Percentiles rank a stretch among this genome's conserved stretches.
Evolutionary conservation across 2,113 vertebrate species (phyloP).

Genomic region (Psophia crepitans): DNA sequence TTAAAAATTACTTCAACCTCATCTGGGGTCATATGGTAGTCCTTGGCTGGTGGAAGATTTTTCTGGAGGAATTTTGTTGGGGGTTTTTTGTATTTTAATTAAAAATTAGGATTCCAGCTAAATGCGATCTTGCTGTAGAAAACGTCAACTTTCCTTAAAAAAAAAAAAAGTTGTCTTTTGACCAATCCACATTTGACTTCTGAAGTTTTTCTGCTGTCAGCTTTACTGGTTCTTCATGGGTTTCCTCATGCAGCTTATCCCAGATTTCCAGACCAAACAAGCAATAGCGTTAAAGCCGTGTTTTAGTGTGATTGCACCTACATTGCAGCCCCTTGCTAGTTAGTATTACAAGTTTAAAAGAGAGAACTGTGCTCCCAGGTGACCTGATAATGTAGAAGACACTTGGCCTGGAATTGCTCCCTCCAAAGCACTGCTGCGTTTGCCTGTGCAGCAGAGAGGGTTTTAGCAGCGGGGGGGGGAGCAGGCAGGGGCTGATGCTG

Average conservation of each 20-base stretch:
- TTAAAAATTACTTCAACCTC: constrained; percentile 63
- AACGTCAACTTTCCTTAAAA: not conserved
- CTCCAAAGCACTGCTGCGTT: not conserved
- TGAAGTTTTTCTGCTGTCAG: not conserved
- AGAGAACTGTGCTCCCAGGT: not conserved
- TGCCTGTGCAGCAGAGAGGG: not conserved
- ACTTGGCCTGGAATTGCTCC: not conserved
- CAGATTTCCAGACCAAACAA: not conserved
- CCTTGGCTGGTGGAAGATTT: constrained; percentile 56
- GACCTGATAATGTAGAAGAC: not conserved
- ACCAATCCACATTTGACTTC: not conserved
- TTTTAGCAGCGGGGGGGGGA: not conserved
- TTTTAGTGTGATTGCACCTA: not conserved
- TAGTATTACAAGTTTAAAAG: no score
- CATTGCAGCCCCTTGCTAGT: not conserved
- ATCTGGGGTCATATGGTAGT: constrained; percentile 33
- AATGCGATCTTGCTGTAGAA: constrained; percentile 47
- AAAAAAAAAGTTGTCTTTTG: not conserved
- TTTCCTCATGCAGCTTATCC: not conserved
- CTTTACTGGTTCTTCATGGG: not conserved
- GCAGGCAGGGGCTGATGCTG: not conserved
- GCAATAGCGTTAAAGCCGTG: not conserved
- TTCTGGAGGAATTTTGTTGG: constrained; percentile 22
- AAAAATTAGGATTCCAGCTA: constrained; percentile 47
- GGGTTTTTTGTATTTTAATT: not conserved